These are phyloP conservation scores for Copsychus sechellarum DNA, from an alignment of 2,113 vertebrate species.

Conservation along the genomic window DNA sequence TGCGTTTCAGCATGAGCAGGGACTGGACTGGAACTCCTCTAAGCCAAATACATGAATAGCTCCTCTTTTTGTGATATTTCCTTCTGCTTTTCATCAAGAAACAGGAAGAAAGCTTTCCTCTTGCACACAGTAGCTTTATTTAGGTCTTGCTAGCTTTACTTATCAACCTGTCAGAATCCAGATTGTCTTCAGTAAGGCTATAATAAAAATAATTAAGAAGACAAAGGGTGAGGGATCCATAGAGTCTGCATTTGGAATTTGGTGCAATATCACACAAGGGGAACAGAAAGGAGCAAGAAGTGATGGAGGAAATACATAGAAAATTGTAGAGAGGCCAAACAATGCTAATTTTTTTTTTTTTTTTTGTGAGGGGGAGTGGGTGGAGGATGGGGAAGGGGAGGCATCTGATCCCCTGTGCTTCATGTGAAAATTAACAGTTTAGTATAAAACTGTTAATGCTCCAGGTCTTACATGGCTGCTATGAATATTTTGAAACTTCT, in stretches of 20 bases:
- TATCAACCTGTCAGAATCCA: not conserved
- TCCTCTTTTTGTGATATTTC: not conserved
- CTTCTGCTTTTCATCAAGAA: not conserved
- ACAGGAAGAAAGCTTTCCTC: not conserved
- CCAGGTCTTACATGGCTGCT: not conserved
- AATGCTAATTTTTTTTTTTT: not conserved
- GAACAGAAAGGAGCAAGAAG: not conserved
- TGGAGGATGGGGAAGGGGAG: not conserved
- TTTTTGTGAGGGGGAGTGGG: no score
- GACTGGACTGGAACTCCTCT: not conserved
- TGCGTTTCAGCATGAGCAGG: not conserved
- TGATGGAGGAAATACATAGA: not conserved
- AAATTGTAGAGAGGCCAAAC: not conserved
- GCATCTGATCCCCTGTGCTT: not conserved
- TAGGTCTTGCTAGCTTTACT: not conserved
- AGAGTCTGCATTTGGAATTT: not conserved
- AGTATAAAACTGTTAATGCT: not conserved
- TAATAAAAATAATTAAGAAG: not conserved
- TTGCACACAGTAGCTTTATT: not conserved
- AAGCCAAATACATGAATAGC: not conserved
- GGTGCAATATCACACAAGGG: not conserved
- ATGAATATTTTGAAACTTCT: not conserved
- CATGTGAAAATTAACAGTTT: not conserved
- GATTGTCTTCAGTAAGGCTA: not conserved
- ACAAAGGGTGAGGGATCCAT: not conserved